These are phyloP conservation scores for Eupelmus urozonus DNA, from an alignment of 2,888 invertebrate species.

Conservation along the genomic window DNA sequence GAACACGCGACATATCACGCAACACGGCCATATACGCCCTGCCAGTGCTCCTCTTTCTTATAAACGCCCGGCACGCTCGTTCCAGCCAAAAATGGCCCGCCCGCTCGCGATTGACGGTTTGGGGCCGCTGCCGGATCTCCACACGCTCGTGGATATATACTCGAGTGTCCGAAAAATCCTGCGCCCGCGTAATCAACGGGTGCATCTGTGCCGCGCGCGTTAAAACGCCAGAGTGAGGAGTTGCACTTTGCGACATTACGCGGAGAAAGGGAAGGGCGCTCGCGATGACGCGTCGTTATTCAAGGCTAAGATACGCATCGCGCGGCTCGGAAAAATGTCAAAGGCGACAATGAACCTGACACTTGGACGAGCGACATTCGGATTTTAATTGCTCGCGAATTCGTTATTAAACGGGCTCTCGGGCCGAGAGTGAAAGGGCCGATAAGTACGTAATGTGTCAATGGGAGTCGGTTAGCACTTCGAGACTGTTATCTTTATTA, in stretches of 20 bases:
- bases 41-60: no score
- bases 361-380: slow-evolving; percentile 14
- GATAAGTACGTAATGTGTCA: no score
- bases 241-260: no score
- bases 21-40: no score
- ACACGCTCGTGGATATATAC: no score
- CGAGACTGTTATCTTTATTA: slow-evolving; percentile 31
- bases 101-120: slow-evolving; percentile 42
- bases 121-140: slow-evolving; percentile 8
- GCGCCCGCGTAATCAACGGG: slow-evolving; percentile 37
- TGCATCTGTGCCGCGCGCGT: slow-evolving; percentile 4
- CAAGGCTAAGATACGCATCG: slow-evolving; percentile 24
- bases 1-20: no score
- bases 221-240: no score
- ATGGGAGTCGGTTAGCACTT: not conserved
- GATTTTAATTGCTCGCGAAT: slow-evolving; percentile 45
- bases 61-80: no score
- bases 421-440: slow-evolving; percentile 51
- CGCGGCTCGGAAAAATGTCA: slow-evolving; percentile 1
- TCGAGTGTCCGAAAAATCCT: slow-evolving; percentile 12
- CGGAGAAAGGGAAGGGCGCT: slow-evolving; percentile 17
- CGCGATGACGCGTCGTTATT: slow-evolving; percentile 19
- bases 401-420: slow-evolving; percentile 6
- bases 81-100: not conserved
- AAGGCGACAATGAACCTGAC: slow-evolving; percentile 56